Evolutionary conservation across 2,113 vertebrate species (phyloP), one percentile per base, ranked within the genome.

Genomic region (Brachyistius frenatus): DNA sequence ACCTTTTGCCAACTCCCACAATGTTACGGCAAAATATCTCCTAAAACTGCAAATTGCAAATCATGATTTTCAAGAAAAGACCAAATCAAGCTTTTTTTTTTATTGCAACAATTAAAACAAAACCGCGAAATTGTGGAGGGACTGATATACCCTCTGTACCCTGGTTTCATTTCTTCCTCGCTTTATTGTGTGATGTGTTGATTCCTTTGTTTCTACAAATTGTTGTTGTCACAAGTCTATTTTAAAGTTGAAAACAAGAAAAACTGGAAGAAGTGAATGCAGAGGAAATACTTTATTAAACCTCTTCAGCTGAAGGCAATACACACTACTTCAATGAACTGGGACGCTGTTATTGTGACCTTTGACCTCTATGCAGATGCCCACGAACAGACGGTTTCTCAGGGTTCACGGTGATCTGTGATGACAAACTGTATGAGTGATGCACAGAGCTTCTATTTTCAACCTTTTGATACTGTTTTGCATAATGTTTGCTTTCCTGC

Each of bases 381-480:
- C 23, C 23, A 60, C 53, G 47, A 33, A 68, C 56, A 65, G n/a
- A 54, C 16, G 36, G 46, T 49, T 72, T 37, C 50, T 78, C 76
- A 75, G 73, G 79, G 52, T 66, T 84, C 65, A 61, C 70, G 71
- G 60, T 58, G 63, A 64, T 55, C 70, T 73, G 60, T 58, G 63
- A 64, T 55, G 41, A 61, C 30, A 63, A 1, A 32, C n/a, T 50
- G 31, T n/a, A 57, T 39, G 53, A 30, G 66, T 30, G 31, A 73
- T 13, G 10, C 13, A 69, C 32, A 63, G 4, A 76, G 13, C 57
- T 62, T 82, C 16, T 58, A 60, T 78, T 63, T 86, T 69, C 47
- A 66, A 33, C n/a, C 16, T 84, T 80, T 91, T 81, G 56, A 73
- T 85, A 83, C 67, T 13, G 11, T 72, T 23, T 81, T 86, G 23